phyloP scores from a whole-genome alignment of 2,113 vertebrate species.

The Pipa parva region DNA sequence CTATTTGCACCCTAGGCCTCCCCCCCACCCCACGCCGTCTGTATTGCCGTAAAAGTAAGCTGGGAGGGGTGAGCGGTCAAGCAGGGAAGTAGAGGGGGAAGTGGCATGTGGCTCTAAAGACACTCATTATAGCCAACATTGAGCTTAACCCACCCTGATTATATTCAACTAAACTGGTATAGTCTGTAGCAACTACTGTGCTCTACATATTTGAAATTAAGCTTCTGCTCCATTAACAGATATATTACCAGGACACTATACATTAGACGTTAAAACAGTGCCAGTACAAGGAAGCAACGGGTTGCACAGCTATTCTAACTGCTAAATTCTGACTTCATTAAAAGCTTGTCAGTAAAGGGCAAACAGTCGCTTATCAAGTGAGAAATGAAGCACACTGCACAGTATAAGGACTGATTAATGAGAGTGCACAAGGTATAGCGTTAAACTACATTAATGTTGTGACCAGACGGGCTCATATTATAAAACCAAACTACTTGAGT shows the following conservation, averaged over 20 bases:
- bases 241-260: conserved; percentile 3
- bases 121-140: too few relatives aligned
- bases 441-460: conserved; percentile 33
- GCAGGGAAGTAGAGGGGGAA: too few relatives aligned
- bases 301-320: not conserved
- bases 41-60: too few relatives aligned
- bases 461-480: conserved; percentile 21
- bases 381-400: conserved; percentile 35
- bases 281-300: too few relatives aligned
- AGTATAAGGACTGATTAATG: conserved; percentile 31
- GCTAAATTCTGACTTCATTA: conserved; percentile 21
- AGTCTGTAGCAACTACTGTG: not conserved
- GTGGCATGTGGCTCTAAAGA: too few relatives aligned
- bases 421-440: conserved; percentile 26
- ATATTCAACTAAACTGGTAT: too few relatives aligned
- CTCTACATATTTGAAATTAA: not conserved
- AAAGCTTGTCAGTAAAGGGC: conserved; percentile 40
- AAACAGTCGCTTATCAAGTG: conserved; percentile 36
- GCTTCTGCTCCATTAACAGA: not conserved
- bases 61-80: too few relatives aligned
- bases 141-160: too few relatives aligned
- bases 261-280: conserved; percentile 10
- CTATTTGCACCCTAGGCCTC: too few relatives aligned
- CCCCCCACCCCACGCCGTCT: too few relatives aligned
- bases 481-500: conserved; percentile 18